These are phyloP conservation scores for Allolobophora icterica DNA, from an alignment of 2,888 invertebrate species.

Conservation along the genomic window DNA sequence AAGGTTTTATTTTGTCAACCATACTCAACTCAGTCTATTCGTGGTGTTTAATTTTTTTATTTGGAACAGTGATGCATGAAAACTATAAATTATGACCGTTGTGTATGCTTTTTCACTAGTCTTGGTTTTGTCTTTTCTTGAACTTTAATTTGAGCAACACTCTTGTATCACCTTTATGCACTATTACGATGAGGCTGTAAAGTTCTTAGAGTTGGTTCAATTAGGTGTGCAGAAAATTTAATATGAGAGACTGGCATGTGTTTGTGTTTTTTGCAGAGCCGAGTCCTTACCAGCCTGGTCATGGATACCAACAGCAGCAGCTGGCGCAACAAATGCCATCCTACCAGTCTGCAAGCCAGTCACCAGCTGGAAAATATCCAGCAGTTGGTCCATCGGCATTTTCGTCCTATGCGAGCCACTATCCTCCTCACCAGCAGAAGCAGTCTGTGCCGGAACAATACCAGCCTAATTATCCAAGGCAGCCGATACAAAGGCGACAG, in stretches of 20 bases:
- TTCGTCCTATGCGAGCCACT: conserved; percentile 58
- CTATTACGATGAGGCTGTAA: not conserved
- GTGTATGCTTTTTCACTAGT: not conserved
- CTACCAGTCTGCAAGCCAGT: conserved; percentile 4
- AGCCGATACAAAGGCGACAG: not conserved
- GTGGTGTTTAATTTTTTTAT: not conserved
- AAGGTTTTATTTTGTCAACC: not conserved
- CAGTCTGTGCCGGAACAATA: not conserved
- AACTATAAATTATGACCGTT: not conserved
- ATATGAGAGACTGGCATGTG: not conserved
- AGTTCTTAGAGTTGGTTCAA: not conserved
- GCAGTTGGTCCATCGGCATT: conserved; percentile 53
- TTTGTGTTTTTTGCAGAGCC: not conserved
- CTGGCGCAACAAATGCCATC: not conserved
- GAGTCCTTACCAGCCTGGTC: not conserved
- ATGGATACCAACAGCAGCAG: conserved; percentile 21
- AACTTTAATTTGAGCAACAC: not conserved
- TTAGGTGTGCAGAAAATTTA: not conserved
- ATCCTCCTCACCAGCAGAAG: conserved; percentile 56
- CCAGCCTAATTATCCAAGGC: not conserved
- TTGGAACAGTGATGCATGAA: not conserved
- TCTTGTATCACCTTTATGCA: not conserved
- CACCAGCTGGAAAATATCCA: conserved; percentile 19
- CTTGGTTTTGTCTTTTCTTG: not conserved
- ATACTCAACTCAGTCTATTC: not conserved